Evolutionary conservation across 2,888 invertebrate species (phyloP), one percentile per base, ranked within the genome.

Genomic region (Altica lythri): DNA sequence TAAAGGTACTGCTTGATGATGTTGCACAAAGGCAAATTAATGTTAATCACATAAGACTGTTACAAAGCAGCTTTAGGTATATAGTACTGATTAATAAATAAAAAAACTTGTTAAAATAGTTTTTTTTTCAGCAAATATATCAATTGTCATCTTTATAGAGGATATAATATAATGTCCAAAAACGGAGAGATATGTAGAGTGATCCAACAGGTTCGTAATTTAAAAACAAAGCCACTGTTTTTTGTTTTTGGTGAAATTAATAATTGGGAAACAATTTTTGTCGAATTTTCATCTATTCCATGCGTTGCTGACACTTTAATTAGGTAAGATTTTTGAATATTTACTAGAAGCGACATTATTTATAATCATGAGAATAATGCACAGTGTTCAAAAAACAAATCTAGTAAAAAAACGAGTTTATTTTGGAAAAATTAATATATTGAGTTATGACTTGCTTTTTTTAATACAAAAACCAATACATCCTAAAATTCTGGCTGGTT

Each of bases 191-290:
- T 67, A 4, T n/a, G 10, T n/a, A 53, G 63, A 52, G 17, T 5
- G 2, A 2, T 25, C 8, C 6, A 40, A 8, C 8, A 3, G 2
- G 40, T 40, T 6, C 3, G 1, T 6, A 2, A 19, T 4, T 10
- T 40, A 13, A 16, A 2, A 40, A 9, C 22, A 40, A 9, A 2
- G 10, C 29, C 30, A 12, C 17, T 64, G 2, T 32, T 47, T 13
- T 1, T 89, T 77, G 85, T 94, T 34, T 95, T 92, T 78, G 90
- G 94, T 46, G 94, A 94, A 22, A 90, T 95, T 89, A 92, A 92
- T 1, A 88, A 90, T 0, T 94, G 92, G 92, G 78, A 85, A 8
- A 87, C 88, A 59, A 93, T 94, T 91, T 94, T 89, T 1, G 77
- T 81, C 4, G 81, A 85, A 30, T 81, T 94, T 40, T 84, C 93